Base-by-base conservation (phyloP, 2,888 invertebrate species). In the Ethmia dodecea region DNA sequence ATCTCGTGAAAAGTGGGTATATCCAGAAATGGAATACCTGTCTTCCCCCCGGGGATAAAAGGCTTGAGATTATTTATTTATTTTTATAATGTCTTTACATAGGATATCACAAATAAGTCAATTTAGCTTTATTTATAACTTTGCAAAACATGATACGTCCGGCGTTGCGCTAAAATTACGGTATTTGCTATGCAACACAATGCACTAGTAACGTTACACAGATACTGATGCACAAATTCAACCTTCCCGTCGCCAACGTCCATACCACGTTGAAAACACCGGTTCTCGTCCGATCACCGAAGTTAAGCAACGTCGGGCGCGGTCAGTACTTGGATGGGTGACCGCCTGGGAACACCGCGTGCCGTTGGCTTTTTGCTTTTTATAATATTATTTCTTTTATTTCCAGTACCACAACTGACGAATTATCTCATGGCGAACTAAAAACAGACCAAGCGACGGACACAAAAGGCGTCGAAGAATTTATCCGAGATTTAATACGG, bases 371-470 rank as follows among this genome's bases (percentile, higher is more conserved):
- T 56, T 57, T 59, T 54, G 46, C 34, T 28, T 15, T 55, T 34
- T 39, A 15, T 16, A 12, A 8, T 15, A 25, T 32, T 14, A 15
- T 20, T 33, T 35, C 33, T 15, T 28, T 9, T 20, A 13, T 12
- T 40, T 37, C 12, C 20, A 42, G 36, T 14, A 55, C 53, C 3
- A 38, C 41, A 14, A 52, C 50, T 1, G 47, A 52, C 24, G 47
- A 52, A 16, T 28, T 38, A 10, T 33, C 39, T 2, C 52, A 39
- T 34, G 41, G 34, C 12, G 64, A 71, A 36, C 26, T 44, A 4
- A 83, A 68, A 42, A 55, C 63, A 10, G 81, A 84, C 39, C 78
- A 67, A 48, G 55, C 79, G 6, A 86, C 86, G 0, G 86, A 86
- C 52, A 86, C 87, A 1, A 52, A 44, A 25, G 66, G 74, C 42